Base-by-base conservation (phyloP, 2,888 invertebrate species). In the Drosophila emarginata region DNA sequence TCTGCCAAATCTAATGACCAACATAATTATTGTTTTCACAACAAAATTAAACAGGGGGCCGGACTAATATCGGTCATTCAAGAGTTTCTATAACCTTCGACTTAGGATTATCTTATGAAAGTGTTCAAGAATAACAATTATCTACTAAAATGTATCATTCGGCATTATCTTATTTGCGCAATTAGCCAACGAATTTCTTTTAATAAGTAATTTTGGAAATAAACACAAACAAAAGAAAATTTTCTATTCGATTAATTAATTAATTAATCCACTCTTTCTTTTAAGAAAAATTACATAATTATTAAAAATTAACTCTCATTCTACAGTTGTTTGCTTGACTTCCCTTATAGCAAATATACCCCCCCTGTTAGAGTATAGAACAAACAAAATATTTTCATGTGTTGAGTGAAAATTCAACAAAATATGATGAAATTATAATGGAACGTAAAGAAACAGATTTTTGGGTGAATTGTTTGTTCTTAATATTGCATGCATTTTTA, bases 1-100 rank as follows among this genome's bases (percentile, higher is more conserved):
- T 21, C 45, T 45, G 45, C 45, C 45, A 45, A 45, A 51, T 40
- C 63, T 76, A 86, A 80, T 86, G 80, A 80, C 60, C 61, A 23
- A 65, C 71, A 76, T 59, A 72, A 72, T 72, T 71, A 67, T 32
- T 18, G 9, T 18, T 45, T 18, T 11, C 21, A 45, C 2, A 45
- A 45, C 45, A 45, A 45, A 4, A 45, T 1, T 4, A 45, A 45
- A 45, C 45, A 12, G 12, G 45, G 45, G 45, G 45, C 45, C 21
- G 45, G 45, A 7, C 45, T 11, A 11, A 21, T 0, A 3, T 39
- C 11, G 36, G 37, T 4, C 37, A 11, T 5, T 4, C 11, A 36
- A 36, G n/a, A 37, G 37, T n/a, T n/a, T n/a, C 37, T 37, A 37
- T 37, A 37, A n/a, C 4, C 37, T 37, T 37, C 37, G 0, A n/a